A percentile compares a stretch with the other conserved stretches of the same genome.
phyloP scores from a whole-genome alignment of 1,140 invertebrate genomes.

The Psilanteris sp. region DNA sequence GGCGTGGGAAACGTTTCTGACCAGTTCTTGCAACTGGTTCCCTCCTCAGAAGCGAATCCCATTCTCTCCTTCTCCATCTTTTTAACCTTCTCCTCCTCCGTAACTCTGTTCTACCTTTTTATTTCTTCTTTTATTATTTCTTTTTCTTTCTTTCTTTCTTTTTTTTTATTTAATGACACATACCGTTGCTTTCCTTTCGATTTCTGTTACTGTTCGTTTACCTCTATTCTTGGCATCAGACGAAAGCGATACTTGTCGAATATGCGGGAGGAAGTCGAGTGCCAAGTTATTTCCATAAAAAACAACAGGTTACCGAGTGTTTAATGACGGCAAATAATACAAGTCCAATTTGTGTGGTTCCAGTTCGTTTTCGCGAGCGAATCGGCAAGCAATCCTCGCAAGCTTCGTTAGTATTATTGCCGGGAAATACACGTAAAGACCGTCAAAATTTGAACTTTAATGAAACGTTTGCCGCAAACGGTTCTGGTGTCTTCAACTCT shows the following conservation, averaged over 20 bases:
- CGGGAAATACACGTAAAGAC: slow-evolving; percentile 21
- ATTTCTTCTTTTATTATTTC: slow-evolving; percentile 20
- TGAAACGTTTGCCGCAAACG: slow-evolving; percentile 56
- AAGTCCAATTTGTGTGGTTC: slow-evolving; percentile 8
- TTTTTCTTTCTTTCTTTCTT: slow-evolving; percentile 1
- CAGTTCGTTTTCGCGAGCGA: neutral
- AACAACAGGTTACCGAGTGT: neutral
- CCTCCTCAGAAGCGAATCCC: slow-evolving; percentile 27
- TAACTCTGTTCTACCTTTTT: slow-evolving; percentile 1
- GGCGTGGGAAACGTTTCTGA: slow-evolving; percentile 74
- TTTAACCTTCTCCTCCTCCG: slow-evolving; percentile 10
- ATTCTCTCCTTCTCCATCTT: slow-evolving; percentile 43
- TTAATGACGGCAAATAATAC: slow-evolving; percentile 14
- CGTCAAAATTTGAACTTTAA: slow-evolving; percentile 40
- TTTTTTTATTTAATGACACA: slow-evolving; percentile 11
- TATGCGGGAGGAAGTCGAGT: slow-evolving; percentile 30
- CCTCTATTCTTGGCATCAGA: slow-evolving; percentile 32
- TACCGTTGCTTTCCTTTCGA: slow-evolving; percentile 18
- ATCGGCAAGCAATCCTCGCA: slow-evolving; percentile 16
- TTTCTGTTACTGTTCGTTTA: slow-evolving; percentile 21
- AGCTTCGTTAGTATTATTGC: slow-evolving; percentile 22
- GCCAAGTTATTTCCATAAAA: slow-evolving; percentile 3
- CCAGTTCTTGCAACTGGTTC: slow-evolving; percentile 52
- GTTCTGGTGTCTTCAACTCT: slow-evolving; percentile 54
- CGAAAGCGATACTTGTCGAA: slow-evolving; percentile 8